These are phyloP conservation scores for Oncorhynchus mykiss DNA, from an alignment of 2,113 vertebrate genomes.

Conservation along the genomic window DNA sequence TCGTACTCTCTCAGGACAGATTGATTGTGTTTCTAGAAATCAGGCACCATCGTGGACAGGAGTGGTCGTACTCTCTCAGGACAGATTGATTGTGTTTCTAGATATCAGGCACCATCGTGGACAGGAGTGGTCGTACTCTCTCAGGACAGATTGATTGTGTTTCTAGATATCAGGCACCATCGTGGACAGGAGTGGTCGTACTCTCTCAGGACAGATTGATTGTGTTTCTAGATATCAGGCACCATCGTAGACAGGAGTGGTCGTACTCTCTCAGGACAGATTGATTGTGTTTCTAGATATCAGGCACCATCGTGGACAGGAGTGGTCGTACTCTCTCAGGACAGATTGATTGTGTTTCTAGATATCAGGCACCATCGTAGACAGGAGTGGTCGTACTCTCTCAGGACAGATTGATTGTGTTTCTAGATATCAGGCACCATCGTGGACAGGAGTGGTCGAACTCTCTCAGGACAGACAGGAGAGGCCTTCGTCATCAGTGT, in stretches of 20 bases:
- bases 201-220: constrained; percentile 88
- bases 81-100: constrained; percentile 40
- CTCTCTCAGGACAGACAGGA: constrained; percentile 93
- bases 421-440: constrained; percentile 93
- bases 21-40: too few species aligned
- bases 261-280: too few species aligned
- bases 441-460: constrained; percentile 94
- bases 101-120: constrained; percentile 94
- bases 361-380: constrained; percentile 95
- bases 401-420: not conserved
- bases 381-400: too few species aligned
- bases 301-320: too few species aligned
- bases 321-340: too few species aligned
- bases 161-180: constrained; percentile 93
- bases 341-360: constrained; percentile 40
- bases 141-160: not conserved
- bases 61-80: too few species aligned
- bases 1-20: too few species aligned
- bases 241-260: too few species aligned
- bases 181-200: constrained; percentile 94
- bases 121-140: too few species aligned
- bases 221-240: too few species aligned
- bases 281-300: too few species aligned
- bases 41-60: too few species aligned
- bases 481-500: constrained; percentile 95